Evolutionary conservation across 2,797 vertebrate genomes (phyloP).

Genomic region (Coregonus ussuriensis): DNA sequence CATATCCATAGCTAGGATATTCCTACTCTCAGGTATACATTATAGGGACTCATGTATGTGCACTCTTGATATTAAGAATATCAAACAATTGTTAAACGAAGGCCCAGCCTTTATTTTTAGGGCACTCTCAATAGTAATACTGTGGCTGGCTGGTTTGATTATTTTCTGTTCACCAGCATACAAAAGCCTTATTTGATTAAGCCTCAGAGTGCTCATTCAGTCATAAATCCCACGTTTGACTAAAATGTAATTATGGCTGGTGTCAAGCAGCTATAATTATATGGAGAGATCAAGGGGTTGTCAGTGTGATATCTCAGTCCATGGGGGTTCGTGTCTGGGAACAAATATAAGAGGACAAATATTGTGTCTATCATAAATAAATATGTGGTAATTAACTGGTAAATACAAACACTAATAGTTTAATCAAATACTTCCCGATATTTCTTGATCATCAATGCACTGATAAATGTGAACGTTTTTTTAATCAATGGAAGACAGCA

Average conservation of each 20-base stretch:
- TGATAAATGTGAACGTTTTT: no score
- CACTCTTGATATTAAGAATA: background rate
- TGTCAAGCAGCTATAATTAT: constrained; percentile 57
- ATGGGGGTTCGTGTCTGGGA: constrained; percentile 15
- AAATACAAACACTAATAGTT: background rate
- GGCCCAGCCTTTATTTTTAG: constrained; percentile 47
- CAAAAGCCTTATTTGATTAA: constrained; percentile 39
- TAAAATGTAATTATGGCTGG: constrained; percentile 63
- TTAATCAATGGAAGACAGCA: background rate
- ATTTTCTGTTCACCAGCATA: constrained; percentile 37
- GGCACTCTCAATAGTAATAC: constrained; percentile 28
- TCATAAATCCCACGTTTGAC: constrained; percentile 59
- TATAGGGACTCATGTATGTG: background rate
- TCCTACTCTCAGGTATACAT: background rate
- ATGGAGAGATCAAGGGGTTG: constrained; percentile 60
- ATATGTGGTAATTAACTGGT: background rate
- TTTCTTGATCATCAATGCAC: background rate
- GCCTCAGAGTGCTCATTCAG: constrained; percentile 49
- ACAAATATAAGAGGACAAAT: background rate
- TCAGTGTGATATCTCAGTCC: constrained; percentile 26
- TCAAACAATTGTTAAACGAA: background rate
- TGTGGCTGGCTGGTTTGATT: constrained; percentile 26
- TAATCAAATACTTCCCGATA: background rate
- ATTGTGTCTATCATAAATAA: background rate
- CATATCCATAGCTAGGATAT: background rate